Conservation (phyloP, 2,797 vertebrate species). For the Pogoniulus pusillus region DNA sequence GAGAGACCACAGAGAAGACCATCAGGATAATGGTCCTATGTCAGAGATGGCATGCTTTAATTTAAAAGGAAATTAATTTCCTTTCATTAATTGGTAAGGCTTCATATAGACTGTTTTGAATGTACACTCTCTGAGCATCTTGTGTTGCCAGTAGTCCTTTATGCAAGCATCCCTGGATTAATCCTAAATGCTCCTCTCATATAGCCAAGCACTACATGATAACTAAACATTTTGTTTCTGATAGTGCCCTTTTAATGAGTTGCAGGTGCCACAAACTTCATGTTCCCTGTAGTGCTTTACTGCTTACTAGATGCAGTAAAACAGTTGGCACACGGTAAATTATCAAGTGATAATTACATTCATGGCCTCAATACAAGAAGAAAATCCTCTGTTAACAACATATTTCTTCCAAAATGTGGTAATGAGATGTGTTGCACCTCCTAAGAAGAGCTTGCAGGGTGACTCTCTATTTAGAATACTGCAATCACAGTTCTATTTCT, state of each 20-base stretch:
- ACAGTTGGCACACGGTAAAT: constrained; percentile 74
- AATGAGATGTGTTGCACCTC: constrained; percentile 70
- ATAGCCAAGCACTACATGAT: constrained; percentile 2
- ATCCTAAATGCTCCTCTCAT: neutral
- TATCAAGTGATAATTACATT: constrained; percentile 77
- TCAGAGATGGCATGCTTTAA: neutral
- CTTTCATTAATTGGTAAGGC: neutral
- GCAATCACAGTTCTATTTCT: constrained; percentile 64
- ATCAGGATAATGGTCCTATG: neutral
- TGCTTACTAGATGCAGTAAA: constrained; percentile 69
- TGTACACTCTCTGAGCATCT: neutral
- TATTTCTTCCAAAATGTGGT: constrained; percentile 71
- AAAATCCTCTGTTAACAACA: constrained; percentile 72
- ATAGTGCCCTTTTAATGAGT: constrained; percentile 66
- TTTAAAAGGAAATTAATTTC: constrained; percentile 8
- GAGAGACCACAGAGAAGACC: neutral
- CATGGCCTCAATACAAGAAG: constrained; percentile 72
- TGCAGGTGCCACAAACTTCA: constrained; percentile 67
- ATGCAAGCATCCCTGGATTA: neutral
- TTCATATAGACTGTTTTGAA: neutral
- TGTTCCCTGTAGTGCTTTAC: constrained; percentile 56
- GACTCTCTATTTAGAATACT: constrained; percentile 65
- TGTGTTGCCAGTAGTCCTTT: neutral
- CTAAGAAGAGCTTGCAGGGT: constrained; percentile 66
- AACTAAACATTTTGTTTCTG: constrained; percentile 38